These are phyloP conservation scores for Diplosoma virens DNA, from an alignment of 23 tunicate genomes.

Conservation along the genomic window DNA sequence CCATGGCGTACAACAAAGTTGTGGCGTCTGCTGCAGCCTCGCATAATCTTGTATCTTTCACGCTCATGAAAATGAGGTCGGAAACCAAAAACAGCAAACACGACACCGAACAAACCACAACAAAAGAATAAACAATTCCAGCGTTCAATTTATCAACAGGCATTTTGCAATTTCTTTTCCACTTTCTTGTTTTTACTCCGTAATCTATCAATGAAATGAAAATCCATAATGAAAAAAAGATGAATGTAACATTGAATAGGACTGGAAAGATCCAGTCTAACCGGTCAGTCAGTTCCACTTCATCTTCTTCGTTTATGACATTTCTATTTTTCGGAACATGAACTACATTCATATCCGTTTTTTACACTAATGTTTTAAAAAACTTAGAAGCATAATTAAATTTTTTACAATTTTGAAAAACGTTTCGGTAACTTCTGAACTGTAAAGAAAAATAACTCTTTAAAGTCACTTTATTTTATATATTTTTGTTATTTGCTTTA, in stretches of 20 bases:
- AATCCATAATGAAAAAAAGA: constrained; percentile 9
- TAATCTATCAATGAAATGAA: constrained; percentile 9
- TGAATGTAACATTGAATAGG: constrained; percentile 6
- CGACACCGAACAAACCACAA: constrained; percentile 22
- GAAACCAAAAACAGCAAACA: constrained; percentile 18
- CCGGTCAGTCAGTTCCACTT: too few relatives aligned
- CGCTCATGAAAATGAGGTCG: constrained; percentile 25
- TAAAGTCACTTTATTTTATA: too few relatives aligned
- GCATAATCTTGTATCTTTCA: constrained; percentile 7
- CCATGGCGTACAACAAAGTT: constrained; percentile 23
- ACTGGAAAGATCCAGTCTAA: constrained; percentile 35
- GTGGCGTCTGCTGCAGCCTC: constrained; percentile 49
- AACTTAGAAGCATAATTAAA: too few relatives aligned
- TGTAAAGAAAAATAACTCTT: too few relatives aligned
- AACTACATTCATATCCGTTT: too few relatives aligned
- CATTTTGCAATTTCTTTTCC: constrained; percentile 23
- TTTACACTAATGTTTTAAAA: too few relatives aligned
- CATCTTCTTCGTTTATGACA: too few relatives aligned
- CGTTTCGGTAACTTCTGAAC: too few relatives aligned
- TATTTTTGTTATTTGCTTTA: too few relatives aligned
- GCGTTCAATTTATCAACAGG: constrained; percentile 30
- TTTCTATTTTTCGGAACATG: too few relatives aligned
- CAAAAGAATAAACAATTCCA: constrained; percentile 23
- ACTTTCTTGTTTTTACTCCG: constrained; percentile 41
- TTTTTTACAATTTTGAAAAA: too few relatives aligned